Base-by-base conservation (phyloP, 23 tunicate species). In the Halocynthia roretzi region DNA sequence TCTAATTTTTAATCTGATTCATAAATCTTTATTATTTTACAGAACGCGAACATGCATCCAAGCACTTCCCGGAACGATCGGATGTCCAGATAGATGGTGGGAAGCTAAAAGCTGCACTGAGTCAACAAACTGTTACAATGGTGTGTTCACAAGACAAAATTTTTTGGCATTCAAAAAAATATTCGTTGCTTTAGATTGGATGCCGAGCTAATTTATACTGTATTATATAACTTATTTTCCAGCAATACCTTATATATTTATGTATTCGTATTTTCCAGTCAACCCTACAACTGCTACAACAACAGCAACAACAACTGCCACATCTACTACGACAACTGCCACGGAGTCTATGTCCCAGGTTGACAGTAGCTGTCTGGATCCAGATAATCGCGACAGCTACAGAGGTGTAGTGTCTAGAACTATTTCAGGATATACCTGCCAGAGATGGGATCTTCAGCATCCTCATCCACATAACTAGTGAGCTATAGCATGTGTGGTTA, bases 381-480 rank as follows among this genome's bases (percentile, higher is more conserved):
- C 68, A 17, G 82, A 54, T 23, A 52, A 63, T 10, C 67, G 61
- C 22, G 53, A 49, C n/a, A 66, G 49, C 11, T 78, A 66, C 54
- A 23, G 73, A n/a, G 82, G 74, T 51, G 67, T 22, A 2, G 23
- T 51, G 11, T 62, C 48, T 50, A 48, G 60, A 48, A 78, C 82
- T 8, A 14, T 66, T 44, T n/a, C 53, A 10, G 82, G 82, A 78
- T 68, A 44, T 19, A 69, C 67, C 52, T 78, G 82, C 56, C 82
- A 78, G 40, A 12, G 74, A 50, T 76, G 73, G 82, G 61, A 78
- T 72, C 51, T 49, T 7, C 82, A 78, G 52, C 8, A 12, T 62
- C 82, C 82, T 31, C 60, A 78, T 52, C 73, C 53, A 7, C 82
- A 78, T 44, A 52, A 51, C 58, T 78, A 65, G 70, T 65, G 2